Base-by-base conservation (phyloP, 2,113 vertebrate species). In the Microcebus ravelobensis region DNA sequence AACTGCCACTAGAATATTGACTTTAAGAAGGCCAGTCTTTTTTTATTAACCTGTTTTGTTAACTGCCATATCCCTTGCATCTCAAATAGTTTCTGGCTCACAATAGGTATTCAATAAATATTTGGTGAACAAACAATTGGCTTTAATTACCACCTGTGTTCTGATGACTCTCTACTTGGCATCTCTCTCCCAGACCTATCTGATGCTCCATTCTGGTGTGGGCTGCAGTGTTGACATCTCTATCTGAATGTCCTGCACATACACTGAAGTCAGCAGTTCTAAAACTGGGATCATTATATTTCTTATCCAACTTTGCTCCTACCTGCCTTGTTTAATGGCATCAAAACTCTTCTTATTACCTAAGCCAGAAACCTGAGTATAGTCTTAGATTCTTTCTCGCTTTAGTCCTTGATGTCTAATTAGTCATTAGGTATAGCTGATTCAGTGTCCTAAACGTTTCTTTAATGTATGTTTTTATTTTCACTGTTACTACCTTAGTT, bases 181-280 rank as follows among this genome's bases (percentile, higher is more conserved):
- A 2, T 81, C 90, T 91, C 57, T 65, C 25, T 76, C 55, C 52
- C 45, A 95, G 89, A 63, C 23, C 36, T 73, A 4, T 57, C n/a
- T 23, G 39, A 55, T 1, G 2, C 45, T 94, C 50, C 21, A 6
- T 55, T 89, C 63, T 65, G 1, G 15, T 70, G 6, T 39, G 36
- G 59, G 20, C 57, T 55, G 25, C 45, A 5, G 1, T 50, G 71
- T n/a, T 83, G 95, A 88, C 80, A 63, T 88, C 45, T 94, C 76
- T 83, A 15, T 79, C 34, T 86, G 73, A 50, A 65, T 67, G 57
- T 42, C 90, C 36, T 4, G 2, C 77, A 48, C 2, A 2, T 27
- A 71, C 27, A 15, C 25, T 55, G 23, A 87, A 92, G 83, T 95
- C 96, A 95, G 79, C 89, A 71, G 36, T 96, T 97, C 83, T 95